Evolutionary conservation across 2,888 invertebrate species (phyloP).

Genomic region (Ormyrus nitidulus): DNA sequence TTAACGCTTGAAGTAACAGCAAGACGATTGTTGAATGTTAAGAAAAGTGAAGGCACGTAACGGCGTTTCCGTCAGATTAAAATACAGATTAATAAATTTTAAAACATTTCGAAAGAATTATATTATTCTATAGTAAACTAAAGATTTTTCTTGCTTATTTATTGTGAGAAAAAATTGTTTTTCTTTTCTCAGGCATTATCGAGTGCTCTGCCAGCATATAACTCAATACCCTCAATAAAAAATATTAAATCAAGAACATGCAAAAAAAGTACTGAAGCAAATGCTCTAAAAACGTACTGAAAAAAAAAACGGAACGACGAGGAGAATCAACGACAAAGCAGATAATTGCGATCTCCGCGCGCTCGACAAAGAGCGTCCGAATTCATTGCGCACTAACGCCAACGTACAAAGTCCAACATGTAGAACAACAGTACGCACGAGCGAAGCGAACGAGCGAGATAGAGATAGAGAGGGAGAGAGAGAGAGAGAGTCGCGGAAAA

Average conservation of each 20-base stretch:
- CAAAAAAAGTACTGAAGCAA: not conserved
- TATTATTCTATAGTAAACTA: too few species aligned
- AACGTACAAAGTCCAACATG: constrained; percentile 18
- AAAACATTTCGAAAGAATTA: too few species aligned
- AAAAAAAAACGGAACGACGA: not conserved
- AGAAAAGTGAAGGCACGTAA: too few species aligned
- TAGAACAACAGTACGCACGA: not conserved
- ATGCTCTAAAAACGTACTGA: not conserved
- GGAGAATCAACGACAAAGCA: constrained; percentile 1
- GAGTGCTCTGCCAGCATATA: too few species aligned
- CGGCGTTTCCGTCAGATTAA: too few species aligned
- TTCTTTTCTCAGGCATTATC: not conserved
- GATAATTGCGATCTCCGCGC: constrained; percentile 11
- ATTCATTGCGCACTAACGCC: not conserved
- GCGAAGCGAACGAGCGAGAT: not conserved
- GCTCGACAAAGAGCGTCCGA: constrained; percentile 8
- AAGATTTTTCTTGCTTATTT: not conserved
- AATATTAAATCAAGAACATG: too few species aligned
- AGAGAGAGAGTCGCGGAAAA: not conserved
- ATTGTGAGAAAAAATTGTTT: constrained; percentile 56
- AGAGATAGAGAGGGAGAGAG: not conserved
- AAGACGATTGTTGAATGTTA: too few species aligned
- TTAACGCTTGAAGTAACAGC: too few species aligned
- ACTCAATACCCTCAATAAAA: too few species aligned
- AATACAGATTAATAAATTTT: too few species aligned